These are phyloP conservation scores for Elaphurus davidianus DNA, from an alignment of 2,113 vertebrate genomes.

Conservation along the genomic window DNA sequence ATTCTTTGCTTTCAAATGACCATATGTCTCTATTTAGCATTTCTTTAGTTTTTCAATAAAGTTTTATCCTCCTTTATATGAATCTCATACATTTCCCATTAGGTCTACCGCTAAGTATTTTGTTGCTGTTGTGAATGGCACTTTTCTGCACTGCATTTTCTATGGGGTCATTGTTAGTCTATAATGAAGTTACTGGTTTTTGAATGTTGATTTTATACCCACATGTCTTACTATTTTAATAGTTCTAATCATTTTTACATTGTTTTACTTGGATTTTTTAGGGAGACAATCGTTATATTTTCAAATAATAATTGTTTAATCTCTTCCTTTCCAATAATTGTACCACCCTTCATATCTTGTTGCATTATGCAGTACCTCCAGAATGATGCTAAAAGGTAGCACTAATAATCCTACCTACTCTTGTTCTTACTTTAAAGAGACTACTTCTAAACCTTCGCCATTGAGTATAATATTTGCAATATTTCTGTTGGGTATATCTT, in stretches of 20 bases:
- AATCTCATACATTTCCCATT: neutral
- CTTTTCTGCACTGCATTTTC: neutral
- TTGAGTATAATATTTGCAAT: neutral
- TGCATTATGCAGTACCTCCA: neutral
- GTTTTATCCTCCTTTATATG: neutral
- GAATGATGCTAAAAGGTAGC: neutral
- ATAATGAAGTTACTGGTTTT: neutral
- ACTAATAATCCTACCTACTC: neutral
- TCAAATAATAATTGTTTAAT: neutral
- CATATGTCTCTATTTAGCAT: neutral
- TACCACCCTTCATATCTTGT: neutral
- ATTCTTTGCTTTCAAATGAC: constrained; percentile 24
- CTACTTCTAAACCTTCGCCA: neutral
- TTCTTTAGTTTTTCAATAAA: neutral
- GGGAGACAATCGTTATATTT: neutral
- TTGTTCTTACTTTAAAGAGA: neutral
- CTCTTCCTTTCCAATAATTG: neutral
- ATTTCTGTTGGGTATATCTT: neutral
- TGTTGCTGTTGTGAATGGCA: neutral
- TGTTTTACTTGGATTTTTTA: neutral
- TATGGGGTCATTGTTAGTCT: neutral
- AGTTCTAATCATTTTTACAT: neutral
- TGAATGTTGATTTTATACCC: neutral
- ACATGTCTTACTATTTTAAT: neutral
- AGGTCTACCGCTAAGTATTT: neutral